phyloP scores from a whole-genome alignment of 2,888 invertebrate species.

The Tenthredo amoena region DNA sequence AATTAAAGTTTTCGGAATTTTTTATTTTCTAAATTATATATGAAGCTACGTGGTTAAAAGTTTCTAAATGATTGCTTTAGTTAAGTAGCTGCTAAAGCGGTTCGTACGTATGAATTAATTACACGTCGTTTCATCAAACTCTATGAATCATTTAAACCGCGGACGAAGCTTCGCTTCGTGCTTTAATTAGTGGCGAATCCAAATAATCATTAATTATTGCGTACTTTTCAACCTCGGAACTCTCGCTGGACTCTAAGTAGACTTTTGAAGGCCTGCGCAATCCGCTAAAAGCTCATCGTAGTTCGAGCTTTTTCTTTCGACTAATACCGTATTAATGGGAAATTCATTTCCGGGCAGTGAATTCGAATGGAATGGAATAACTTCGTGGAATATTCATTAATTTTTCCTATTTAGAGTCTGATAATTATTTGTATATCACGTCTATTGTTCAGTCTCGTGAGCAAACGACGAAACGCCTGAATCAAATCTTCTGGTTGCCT shows the following conservation, averaged over 20 bases:
- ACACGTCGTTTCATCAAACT: slow-evolving; percentile 30
- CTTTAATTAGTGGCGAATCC: slow-evolving; percentile 39
- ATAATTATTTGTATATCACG: not conserved
- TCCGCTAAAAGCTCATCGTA: not conserved
- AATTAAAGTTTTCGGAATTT: not conserved
- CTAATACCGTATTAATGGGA: not conserved
- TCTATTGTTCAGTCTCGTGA: not conserved
- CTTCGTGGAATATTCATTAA: not conserved
- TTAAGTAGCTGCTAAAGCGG: not conserved
- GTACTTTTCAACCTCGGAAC: not conserved
- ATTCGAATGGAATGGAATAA: not conserved
- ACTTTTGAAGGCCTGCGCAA: not conserved
- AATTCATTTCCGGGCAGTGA: not conserved
- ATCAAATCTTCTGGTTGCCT: too few relatives aligned
- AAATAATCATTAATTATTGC: slow-evolving; percentile 46
- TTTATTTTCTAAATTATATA: not conserved
- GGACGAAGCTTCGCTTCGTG: slow-evolving; percentile 31
- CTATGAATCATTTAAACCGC: not conserved
- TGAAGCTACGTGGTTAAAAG: not conserved
- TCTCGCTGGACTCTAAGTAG: not conserved
- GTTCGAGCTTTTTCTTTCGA: not conserved
- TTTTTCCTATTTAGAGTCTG: not conserved
- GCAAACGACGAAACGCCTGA: not conserved
- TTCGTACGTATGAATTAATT: not conserved
- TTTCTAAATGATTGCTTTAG: slow-evolving; percentile 13